These are phyloP conservation scores for Heliconius congener DNA, from an alignment of 1,140 invertebrate genomes.

Conservation along the genomic window DNA sequence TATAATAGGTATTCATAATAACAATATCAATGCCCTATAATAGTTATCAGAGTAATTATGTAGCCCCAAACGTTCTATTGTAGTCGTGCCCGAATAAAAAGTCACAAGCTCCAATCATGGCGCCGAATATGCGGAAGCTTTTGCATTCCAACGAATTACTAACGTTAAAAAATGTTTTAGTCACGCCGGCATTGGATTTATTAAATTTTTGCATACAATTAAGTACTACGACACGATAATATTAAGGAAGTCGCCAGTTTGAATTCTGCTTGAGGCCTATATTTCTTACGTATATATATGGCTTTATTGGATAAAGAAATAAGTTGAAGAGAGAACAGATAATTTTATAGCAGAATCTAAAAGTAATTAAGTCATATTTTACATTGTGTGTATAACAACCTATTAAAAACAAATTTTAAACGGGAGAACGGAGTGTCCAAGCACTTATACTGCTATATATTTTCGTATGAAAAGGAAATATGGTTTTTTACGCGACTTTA, in stretches of 20 bases:
- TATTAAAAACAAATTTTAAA: not conserved
- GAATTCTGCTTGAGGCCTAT: not conserved
- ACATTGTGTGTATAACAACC: no score
- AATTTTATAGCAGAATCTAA: no score
- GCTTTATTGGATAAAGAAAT: no score
- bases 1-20: not conserved
- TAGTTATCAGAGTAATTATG: not conserved
- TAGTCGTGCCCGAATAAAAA: constrained; percentile 22
- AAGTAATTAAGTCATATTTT: no score
- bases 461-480: no score
- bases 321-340: no score
- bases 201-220: constrained; percentile 2
- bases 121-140: constrained; percentile 41
- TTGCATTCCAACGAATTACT: constrained; percentile 25
- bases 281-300: not conserved
- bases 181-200: not conserved
- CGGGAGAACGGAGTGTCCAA: not conserved
- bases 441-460: no score
- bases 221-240: not conserved
- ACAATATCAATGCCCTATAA: not conserved
- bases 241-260: not conserved
- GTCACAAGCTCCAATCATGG: constrained; percentile 8
- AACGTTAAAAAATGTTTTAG: constrained; percentile 24
- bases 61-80: not conserved
- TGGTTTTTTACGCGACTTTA: not conserved